Evolutionary conservation across 2,113 vertebrate species (phyloP).

Genomic region (Genyomyrus donnyi): DNA sequence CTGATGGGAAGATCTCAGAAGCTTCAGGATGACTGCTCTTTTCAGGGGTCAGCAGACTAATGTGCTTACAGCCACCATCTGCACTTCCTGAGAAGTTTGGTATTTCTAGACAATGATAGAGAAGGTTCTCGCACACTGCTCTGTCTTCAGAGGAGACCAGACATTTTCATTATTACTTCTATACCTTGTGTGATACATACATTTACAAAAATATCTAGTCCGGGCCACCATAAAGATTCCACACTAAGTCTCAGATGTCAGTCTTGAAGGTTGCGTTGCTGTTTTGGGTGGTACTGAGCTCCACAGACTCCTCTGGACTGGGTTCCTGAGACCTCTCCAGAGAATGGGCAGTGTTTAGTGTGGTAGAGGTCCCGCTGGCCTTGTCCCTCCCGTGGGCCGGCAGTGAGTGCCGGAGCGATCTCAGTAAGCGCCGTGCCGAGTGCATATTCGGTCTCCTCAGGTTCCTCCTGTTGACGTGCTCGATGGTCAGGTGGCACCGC

Average conservation of each 20-base stretch:
- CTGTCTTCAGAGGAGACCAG: background rate
- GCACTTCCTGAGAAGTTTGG: background rate
- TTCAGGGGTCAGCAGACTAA: background rate
- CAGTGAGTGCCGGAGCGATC: conserved; percentile 37
- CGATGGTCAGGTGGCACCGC: conserved; percentile 67
- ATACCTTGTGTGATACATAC: background rate
- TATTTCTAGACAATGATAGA: background rate
- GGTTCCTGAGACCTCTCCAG: background rate
- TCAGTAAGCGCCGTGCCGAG: conserved; percentile 43
- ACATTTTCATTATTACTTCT: background rate
- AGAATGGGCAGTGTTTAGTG: conserved; percentile 27
- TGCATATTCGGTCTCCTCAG: conserved; percentile 21
- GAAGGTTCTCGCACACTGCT: background rate
- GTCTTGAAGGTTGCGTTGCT: background rate
- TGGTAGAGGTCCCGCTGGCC: conserved; percentile 45
- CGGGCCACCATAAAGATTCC: background rate
- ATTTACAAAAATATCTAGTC: background rate
- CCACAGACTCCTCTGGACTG: background rate
- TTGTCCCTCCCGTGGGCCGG: conserved; percentile 27
- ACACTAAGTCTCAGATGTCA: background rate
- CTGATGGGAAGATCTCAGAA: background rate
- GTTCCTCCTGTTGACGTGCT: conserved; percentile 67
- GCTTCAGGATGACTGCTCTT: conserved; percentile 4
- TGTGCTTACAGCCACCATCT: background rate
- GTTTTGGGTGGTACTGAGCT: background rate